A percentile compares a stretch with the other conserved stretches of the same genome.
Conservation (phyloP, 2,888 invertebrate species). For the Leptogaster cylindrica region DNA sequence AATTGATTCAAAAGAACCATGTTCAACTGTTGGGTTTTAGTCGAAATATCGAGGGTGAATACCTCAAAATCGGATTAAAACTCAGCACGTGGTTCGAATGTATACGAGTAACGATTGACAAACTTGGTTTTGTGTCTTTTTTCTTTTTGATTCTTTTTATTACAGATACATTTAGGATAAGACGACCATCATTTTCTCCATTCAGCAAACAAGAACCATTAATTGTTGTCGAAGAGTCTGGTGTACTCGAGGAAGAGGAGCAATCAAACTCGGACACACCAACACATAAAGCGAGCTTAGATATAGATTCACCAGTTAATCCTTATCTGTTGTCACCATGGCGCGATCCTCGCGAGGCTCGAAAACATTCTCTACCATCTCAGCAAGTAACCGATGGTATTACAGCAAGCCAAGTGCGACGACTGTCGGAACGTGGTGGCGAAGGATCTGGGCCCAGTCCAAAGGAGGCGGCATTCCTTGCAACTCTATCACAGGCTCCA, state of each 20-base stretch:
- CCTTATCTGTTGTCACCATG: constrained; percentile 83
- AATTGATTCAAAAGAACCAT: neutral
- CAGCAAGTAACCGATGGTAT: constrained; percentile 85
- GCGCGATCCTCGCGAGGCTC: constrained; percentile 74
- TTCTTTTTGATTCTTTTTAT: constrained; percentile 21
- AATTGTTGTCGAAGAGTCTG: constrained; percentile 82
- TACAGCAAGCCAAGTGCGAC: constrained; percentile 84
- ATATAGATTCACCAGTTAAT: constrained; percentile 79
- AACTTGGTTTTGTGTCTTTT: too few species aligned
- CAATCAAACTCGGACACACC: constrained; percentile 60
- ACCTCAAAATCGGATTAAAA: neutral
- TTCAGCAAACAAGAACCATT: constrained; percentile 72
- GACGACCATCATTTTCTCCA: constrained; percentile 71
- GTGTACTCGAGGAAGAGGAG: constrained; percentile 69
- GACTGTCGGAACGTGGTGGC: constrained; percentile 79
- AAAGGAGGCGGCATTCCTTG: constrained; percentile 81
- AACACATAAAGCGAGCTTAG: constrained; percentile 68
- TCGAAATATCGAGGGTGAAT: neutral
- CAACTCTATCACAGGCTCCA: constrained; percentile 78
- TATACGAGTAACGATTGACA: constrained; percentile 6
- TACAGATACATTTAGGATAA: constrained; percentile 65
- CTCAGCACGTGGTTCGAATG: neutral
- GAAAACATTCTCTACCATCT: constrained; percentile 84
- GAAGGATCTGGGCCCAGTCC: constrained; percentile 78
- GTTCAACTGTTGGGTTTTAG: constrained; percentile 4